Conservation (phyloP, 2,113 vertebrate genomes). For the Melanerpes formicivorus region DNA sequence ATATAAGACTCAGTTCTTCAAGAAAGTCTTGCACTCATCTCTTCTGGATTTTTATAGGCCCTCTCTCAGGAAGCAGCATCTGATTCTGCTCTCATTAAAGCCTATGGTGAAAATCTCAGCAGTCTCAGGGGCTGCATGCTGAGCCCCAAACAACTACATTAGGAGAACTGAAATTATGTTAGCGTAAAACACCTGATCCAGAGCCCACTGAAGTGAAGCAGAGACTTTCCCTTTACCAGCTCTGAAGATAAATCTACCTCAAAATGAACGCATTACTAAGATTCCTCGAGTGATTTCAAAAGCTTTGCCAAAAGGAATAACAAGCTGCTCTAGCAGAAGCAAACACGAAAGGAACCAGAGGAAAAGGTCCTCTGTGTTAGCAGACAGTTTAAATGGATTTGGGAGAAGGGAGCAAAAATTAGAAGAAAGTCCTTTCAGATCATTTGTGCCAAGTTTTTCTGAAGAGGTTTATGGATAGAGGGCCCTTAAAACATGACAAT, state of each 20-base stretch:
- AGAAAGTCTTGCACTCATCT: background rate
- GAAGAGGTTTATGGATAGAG: background rate
- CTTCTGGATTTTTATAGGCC: background rate
- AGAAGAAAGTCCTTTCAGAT: background rate
- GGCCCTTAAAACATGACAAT: background rate
- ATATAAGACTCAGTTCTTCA: background rate
- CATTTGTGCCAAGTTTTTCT: background rate
- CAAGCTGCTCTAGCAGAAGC: background rate
- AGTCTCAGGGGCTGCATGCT: background rate
- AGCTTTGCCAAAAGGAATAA: slow-evolving; percentile 37
- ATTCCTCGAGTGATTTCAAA: slow-evolving; percentile 44
- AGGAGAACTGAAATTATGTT: slow-evolving; percentile 46
- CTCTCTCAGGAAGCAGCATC: slow-evolving; percentile 2
- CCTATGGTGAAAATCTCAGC: background rate
- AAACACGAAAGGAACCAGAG: slow-evolving; percentile 10
- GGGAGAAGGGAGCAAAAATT: background rate
- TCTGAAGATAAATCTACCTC: slow-evolving; percentile 16
- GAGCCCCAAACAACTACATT: slow-evolving; percentile 5
- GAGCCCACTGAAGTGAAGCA: slow-evolving; percentile 13
- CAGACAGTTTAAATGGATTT: slow-evolving; percentile 1
- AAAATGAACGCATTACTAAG: slow-evolving; percentile 39
- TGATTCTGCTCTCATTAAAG: slow-evolving; percentile 1
- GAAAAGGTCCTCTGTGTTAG: slow-evolving; percentile 17
- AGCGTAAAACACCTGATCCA: slow-evolving; percentile 5
- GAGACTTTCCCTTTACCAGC: slow-evolving; percentile 3